Evolutionary conservation across 1,140 invertebrate species (phyloP).

Genomic region (Coenobita brevimanus): DNA sequence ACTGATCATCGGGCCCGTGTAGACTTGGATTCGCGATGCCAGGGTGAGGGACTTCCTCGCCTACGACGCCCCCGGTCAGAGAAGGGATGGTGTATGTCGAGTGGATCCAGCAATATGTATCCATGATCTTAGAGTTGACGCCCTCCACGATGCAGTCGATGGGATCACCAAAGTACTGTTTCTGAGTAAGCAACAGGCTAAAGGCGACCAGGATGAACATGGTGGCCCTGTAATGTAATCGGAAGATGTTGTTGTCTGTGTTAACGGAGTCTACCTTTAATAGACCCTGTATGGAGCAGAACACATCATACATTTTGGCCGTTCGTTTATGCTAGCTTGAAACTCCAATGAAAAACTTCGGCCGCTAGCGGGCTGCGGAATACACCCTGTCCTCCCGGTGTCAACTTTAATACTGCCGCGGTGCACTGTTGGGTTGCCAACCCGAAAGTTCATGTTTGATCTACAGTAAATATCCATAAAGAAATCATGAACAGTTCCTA

Average conservation of each 20-base stretch:
- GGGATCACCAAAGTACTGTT: too few species aligned
- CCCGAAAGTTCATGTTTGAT: too few species aligned
- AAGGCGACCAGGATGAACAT: constrained; percentile 93
- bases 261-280: constrained; percentile 91
- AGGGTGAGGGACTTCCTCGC: constrained; percentile 77
- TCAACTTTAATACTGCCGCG: too few species aligned
- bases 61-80: constrained; percentile 80
- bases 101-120: too few species aligned
- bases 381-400: too few species aligned
- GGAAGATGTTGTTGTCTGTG: constrained; percentile 96
- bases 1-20: constrained; percentile 79
- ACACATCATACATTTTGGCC: constrained; percentile 91
- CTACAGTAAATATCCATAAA: too few species aligned
- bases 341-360: constrained; percentile 81
- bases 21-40: constrained; percentile 75
- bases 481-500: too few species aligned
- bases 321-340: constrained; percentile 85
- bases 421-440: too few species aligned
- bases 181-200: constrained; percentile 92
- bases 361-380: background rate
- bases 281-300: constrained; percentile 91
- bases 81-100: constrained; percentile 92
- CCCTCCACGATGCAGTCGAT: too few species aligned
- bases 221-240: constrained; percentile 94
- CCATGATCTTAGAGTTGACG: too few species aligned